Percentiles rank a stretch among this genome's conserved stretches.
Conservation (phyloP, 2,113 vertebrate species). For the Catharus bicknelli region DNA sequence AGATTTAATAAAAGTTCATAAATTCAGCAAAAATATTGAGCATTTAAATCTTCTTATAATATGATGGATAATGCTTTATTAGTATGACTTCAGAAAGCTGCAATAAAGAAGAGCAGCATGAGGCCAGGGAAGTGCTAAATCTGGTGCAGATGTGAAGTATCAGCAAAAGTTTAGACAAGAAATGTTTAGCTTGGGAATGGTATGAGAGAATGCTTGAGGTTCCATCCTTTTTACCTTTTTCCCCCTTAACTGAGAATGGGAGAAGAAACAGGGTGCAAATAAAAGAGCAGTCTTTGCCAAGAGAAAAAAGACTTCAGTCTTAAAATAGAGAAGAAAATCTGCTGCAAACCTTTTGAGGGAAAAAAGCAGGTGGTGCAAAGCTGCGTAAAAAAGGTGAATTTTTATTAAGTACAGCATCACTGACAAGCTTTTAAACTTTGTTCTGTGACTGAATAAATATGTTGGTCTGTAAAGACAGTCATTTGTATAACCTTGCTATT, state of each 20-base stretch:
- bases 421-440: background rate
- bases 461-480: background rate
- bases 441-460: background rate
- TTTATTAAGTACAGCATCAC: background rate
- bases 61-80: background rate
- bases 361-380: background rate
- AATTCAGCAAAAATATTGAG: background rate
- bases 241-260: background rate
- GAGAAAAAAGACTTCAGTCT: background rate
- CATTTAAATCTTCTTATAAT: background rate
- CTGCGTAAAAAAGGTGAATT: background rate
- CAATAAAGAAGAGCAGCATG: background rate
- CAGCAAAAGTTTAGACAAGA: background rate
- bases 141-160: background rate
- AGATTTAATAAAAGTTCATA: background rate
- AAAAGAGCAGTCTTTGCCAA: background rate
- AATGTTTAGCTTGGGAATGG: background rate
- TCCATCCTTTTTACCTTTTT: background rate
- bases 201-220: background rate
- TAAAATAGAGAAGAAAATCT: background rate
- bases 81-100: background rate
- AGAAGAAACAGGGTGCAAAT: background rate
- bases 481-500: background rate
- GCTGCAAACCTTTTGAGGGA: background rate
- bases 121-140: background rate